Evolutionary conservation across 2,797 vertebrate species (phyloP), one percentile per base, ranked within the genome.

Genomic region (Dipus sagitta): DNA sequence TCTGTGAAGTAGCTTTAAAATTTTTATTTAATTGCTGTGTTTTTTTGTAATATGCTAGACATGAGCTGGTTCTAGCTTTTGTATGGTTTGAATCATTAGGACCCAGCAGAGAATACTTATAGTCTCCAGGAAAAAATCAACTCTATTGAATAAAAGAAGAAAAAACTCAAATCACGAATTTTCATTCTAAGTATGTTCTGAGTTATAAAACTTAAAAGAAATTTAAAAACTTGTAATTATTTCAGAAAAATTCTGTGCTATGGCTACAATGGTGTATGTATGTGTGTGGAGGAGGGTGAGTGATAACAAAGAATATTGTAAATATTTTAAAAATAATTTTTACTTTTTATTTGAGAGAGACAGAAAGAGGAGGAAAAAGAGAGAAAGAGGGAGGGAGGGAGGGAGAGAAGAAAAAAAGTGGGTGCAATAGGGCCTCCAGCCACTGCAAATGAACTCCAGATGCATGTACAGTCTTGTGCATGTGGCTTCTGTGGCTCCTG

Each of bases 271-370:
- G 23, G 68, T 70, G 8, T 47, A 71, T 38, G 6, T 52, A 10
- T 47, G 18, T 47, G 0, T 79, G 28, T 4, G 0, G 23, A 54
- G 10, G 21, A 79, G n/a, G 64, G 21, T 11, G 28, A 32, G 2
- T 3, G 15, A 92, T 67, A 60, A 75, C 67, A 94, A 83, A 95
- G 20, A 81, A 88, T 72, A 90, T 60, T 68, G 62, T 79, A 91
- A 82, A 76, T 68, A 20, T 60, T 94, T 70, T 42, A 65, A 11
- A 52, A 88, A 47, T 11, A 47, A 47, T 47, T 47, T 47, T 47
- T 9, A 47, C 9, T 47, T 47, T 47, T 47, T 47, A 47, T 10
- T 47, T 47, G 47, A 47, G 9, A 47, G 47, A 47, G 47, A 47
- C 47, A 47, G 47, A 47, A 47, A 47, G 47, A 47, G 47, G 47